Evolutionary conservation across 2,113 vertebrate genomes (phyloP), one percentile per base, ranked within the genome.

Genomic region (Amphiprion ocellaris): DNA sequence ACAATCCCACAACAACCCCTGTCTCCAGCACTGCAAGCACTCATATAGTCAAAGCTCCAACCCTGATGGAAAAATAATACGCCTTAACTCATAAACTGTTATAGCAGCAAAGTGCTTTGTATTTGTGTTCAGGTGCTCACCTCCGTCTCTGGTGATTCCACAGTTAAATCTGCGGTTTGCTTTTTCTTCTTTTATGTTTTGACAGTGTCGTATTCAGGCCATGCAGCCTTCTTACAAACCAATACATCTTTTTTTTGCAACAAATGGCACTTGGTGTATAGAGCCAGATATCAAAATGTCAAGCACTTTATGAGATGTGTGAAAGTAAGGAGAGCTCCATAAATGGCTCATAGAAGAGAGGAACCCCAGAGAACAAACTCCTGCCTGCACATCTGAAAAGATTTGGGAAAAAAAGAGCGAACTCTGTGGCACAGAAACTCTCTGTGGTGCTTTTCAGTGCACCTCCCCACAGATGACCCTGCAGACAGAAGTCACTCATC

Each of bases 201-300:
- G 77, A 85, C 72, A 73, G 65, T 8, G 60, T 72, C 10, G 65
- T 47, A 62, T 74, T 79, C 80, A 89, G 71, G 64, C 67, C 63
- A 50, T 63, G 49, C 75, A 50, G 41, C 60, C 69, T 59, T 63
- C 75, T 83, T 67, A 83, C 77, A n/a, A 70, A 30, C 83, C 69
- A 77, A 64, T 74, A 83, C 83, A 69, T 83, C 71, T 65, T 11
- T 55, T 19, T 60, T 66, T 67, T 82, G 79, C 73, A 74, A 77
- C 79, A 84, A 90, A 89, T 74, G 66, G 69, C 89, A 88, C 53
- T 83, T 41, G 79, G 61, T 67, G 84, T 81, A 75, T 66, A 67
- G 74, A 63, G 85, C 64, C 69, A 77, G 88, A 77, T 65, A 88
- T 90, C 87, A 91, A 92, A 88, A 89, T 90, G 86, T 89, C 89